A percentile compares a stretch with the other conserved stretches of the same genome.
Evolutionary conservation across 2,113 vertebrate species (phyloP).

Genomic region (Scytalopus superciliaris): DNA sequence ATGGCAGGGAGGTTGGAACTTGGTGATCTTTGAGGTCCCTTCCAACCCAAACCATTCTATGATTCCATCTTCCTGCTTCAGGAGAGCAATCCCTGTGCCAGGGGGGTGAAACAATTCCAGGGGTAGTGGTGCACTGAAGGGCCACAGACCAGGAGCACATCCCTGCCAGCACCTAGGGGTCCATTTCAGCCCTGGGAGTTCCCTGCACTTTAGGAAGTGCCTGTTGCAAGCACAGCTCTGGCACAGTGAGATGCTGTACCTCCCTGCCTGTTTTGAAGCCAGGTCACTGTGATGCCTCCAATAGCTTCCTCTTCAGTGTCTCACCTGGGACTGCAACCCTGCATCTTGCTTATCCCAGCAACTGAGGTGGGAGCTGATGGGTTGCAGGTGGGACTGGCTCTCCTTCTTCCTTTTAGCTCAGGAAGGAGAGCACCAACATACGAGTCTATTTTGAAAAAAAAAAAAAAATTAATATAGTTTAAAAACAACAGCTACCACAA

Average conservation of each 20-base stretch:
- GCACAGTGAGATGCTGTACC: not conserved
- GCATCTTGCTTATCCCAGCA: not conserved
- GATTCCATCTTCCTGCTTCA: not conserved
- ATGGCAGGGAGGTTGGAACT: not conserved
- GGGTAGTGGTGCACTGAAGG: fast-evolving
- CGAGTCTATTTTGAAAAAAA: not conserved
- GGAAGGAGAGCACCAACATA: not conserved
- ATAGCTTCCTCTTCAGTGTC: not conserved
- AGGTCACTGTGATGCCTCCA: not conserved
- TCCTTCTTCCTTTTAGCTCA: not conserved
- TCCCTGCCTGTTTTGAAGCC: not conserved
- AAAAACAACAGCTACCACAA: not conserved
- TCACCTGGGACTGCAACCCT: not conserved
- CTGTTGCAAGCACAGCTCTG: slow-evolving; percentile 14
- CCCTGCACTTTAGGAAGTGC: not conserved
- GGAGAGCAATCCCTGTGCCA: not conserved
- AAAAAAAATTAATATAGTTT: not conserved
- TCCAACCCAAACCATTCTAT: not conserved
- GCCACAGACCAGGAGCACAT: not conserved
- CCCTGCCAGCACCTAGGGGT: fast-evolving
- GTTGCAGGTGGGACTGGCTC: not conserved
- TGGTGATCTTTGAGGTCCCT: not conserved
- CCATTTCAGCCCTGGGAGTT: not conserved
- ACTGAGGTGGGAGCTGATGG: fast-evolving
- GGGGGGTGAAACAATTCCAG: not conserved